Evolutionary conservation across 1,140 invertebrate species (phyloP), one percentile per base, ranked within the genome.

Genomic region (Temnothorax nylanderi): DNA sequence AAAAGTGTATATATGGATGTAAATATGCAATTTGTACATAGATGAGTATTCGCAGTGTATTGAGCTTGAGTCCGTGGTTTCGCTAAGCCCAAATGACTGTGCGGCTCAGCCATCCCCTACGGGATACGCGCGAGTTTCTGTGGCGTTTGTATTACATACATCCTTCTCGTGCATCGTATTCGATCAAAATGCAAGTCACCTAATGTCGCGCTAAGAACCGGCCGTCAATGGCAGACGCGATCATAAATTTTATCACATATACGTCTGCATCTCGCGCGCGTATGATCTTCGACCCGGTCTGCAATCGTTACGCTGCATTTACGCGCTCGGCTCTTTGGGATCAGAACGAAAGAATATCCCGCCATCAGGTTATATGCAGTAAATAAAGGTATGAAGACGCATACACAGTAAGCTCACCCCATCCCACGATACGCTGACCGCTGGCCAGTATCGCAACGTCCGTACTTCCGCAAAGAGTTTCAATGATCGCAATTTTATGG

Each of bases 191-290:
- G 69, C 69, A 75, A 74, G 80, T 84, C 67, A 47, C n/a, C 41
- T 74, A 47, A 84, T 69, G 16, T 69, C 47, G n/a, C 13, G 8
- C n/a, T 84, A 49, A 74, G n/a, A 82, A 82, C 18, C 26, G 3
- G 37, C 37, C 64, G 34, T 58, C 37, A 58, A 56, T 58, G 16
- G 67, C 26, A 82, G 51, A 71, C 37, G n/a, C 13, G 49, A 54
- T 58, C 51, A 58, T 74, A 58, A 82, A 82, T 82, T 81, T 82
- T 82, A 82, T 47, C 7, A 81, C 47, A 37, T 64, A 37, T 2
- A 41, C 49, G 8, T 18, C 11, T 32, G 37, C 21, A 56, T 74
- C 21, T 37, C 62, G 34, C 80, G 54, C 18, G 18, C 26, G 18
- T 32, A 11, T 7, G 69, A 72, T 72, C 26, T 82, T 37, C 18